These are phyloP conservation scores for Romanomermis culicivorax DNA, from an alignment of 2,888 invertebrate species.

Conservation along the genomic window DNA sequence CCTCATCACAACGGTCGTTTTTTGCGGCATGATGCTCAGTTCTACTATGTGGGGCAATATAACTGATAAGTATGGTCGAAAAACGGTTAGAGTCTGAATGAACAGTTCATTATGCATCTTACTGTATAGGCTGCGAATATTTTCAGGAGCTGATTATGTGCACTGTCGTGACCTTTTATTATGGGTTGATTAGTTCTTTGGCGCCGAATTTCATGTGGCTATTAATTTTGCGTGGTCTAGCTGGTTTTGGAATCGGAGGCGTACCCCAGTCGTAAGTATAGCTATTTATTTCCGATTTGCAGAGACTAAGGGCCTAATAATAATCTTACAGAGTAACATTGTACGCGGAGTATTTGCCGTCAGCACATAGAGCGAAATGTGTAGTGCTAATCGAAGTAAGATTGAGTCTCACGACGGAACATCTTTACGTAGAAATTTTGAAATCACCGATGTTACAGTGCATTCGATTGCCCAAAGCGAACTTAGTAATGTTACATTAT, in stretches of 20 bases:
- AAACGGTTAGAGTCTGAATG: conserved; percentile 42
- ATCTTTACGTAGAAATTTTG: too few relatives aligned
- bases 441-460: too few relatives aligned
- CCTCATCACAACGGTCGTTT: conserved; percentile 72
- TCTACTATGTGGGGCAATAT: conserved; percentile 86
- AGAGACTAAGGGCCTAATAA: too few relatives aligned
- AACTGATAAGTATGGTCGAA: conserved; percentile 73
- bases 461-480: too few relatives aligned
- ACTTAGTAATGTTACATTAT: too few relatives aligned
- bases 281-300: conserved; percentile 5
- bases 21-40: conserved; percentile 87
- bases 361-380: conserved; percentile 77
- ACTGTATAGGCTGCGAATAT: too few relatives aligned
- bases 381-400: conserved; percentile 78
- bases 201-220: conserved; percentile 79
- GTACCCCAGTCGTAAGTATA: conserved; percentile 78
- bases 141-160: conserved; percentile 64
- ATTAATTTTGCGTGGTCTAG: conserved; percentile 63
- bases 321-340: conserved; percentile 52
- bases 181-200: conserved; percentile 66
- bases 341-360: conserved; percentile 83
- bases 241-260: conserved; percentile 86
- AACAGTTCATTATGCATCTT: neutral
- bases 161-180: conserved; percentile 68
- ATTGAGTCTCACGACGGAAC: too few relatives aligned